Evolutionary conservation across 2,113 vertebrate species (phyloP), one percentile per base, ranked within the genome.

Genomic region (Chaetops frenatus): DNA sequence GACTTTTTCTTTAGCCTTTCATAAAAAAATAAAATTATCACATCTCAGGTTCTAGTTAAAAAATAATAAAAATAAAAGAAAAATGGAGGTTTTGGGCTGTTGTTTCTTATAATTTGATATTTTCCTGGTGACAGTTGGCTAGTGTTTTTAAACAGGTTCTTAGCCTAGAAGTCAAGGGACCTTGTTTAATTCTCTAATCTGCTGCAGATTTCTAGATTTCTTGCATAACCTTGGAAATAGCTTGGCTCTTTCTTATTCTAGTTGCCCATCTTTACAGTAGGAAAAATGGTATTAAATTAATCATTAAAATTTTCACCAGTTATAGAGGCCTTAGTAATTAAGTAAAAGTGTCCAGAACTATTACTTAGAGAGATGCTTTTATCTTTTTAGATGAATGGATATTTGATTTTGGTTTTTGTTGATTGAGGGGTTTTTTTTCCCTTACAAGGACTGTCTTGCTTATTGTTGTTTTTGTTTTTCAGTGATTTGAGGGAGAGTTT

Each of bases 381-480:
- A 6, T 35, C 1, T 0, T 82, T 50, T 74, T 38, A 62, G 8
- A 3, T 29, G 1, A 0, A 0, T 27, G 11, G 4, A 22, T 35
- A 6, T 53, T 74, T 60, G 4, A 1, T 7, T 56, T 54, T 44
- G 62, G 1, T 6, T 74, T 74, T 67, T 53, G 5, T 61, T 38
- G 6, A 20, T 8, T 38, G 1, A 38, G 38, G 38, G 18, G 3
- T 4, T 50, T 11, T 16, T 50, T n/a, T 78, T 45, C 19, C 13
- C 23, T 38, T 14, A 27, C 69, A 73, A 81, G 3, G 25, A 27
- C 0, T 56, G 2, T 48, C 33, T 94, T 31, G 7, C 4, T 60
- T 89, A 35, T 45, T 3, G 31, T 62, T n/a, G 28, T n/a, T 87
- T 79, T 74, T 38, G 22, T 77, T 90, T 94, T 60, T 23, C 11